Percentiles rank a stretch among this genome's conserved stretches.
phyloP scores from a whole-genome alignment of 2,888 invertebrate species.

The Chymomyza amoena region DNA sequence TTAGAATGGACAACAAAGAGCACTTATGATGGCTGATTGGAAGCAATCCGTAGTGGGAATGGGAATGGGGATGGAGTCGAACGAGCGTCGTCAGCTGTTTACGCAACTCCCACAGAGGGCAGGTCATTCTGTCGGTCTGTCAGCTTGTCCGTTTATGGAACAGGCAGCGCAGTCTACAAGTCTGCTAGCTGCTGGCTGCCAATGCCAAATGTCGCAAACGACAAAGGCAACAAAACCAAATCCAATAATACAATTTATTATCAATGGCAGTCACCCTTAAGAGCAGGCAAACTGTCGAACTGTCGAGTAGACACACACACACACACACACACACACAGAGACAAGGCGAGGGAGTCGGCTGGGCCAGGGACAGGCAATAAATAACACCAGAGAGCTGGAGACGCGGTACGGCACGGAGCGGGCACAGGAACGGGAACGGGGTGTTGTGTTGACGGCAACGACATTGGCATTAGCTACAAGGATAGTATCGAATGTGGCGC shows the following conservation, averaged over 20 bases:
- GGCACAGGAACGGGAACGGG: too few relatives aligned
- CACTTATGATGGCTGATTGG: slow-evolving; percentile 61
- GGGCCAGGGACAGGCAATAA: background rate
- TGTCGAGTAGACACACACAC: background rate
- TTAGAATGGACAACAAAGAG: slow-evolving; percentile 59
- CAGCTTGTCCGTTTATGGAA: background rate
- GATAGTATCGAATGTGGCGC: slow-evolving; percentile 18
- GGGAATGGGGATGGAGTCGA: background rate
- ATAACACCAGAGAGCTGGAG: slow-evolving; percentile 1
- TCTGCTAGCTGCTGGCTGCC: background rate
- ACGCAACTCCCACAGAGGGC: slow-evolving; percentile 30
- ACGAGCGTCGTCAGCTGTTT: background rate
- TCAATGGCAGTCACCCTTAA: slow-evolving; percentile 42
- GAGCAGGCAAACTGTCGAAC: background rate
- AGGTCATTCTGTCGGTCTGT: background rate
- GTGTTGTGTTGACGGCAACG: background rate
- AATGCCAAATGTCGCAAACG: slow-evolving; percentile 38
- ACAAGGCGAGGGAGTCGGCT: background rate
- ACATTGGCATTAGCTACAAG: slow-evolving; percentile 1
- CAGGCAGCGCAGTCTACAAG: background rate
- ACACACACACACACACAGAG: background rate
- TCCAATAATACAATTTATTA: slow-evolving; percentile 69
- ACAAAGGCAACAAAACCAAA: slow-evolving; percentile 58
- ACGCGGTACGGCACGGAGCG: slow-evolving; percentile 2
- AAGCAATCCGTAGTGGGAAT: slow-evolving; percentile 21